A percentile compares a stretch with the other conserved stretches of the same genome.
Evolutionary conservation across 1,140 invertebrate species (phyloP).

Genomic region (Drosophila murphyi): DNA sequence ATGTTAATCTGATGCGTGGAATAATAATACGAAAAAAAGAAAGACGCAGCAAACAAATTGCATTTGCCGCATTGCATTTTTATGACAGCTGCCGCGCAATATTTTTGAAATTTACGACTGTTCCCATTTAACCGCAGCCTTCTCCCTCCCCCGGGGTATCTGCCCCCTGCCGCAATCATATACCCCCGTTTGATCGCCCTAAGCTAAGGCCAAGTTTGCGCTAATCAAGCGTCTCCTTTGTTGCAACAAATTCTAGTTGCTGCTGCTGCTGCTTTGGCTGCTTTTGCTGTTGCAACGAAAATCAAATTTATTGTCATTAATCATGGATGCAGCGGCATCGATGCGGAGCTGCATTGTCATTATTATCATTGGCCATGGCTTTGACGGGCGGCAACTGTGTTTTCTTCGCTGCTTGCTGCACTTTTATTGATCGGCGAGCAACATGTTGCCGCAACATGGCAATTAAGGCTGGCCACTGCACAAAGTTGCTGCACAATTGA

Average conservation of each 20-base stretch:
- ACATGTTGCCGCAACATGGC: conserved; percentile 80
- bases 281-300: conserved; percentile 18
- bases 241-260: conserved; percentile 24
- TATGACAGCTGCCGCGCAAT: conserved; percentile 71
- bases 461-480: conserved; percentile 68
- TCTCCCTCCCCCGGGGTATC: not conserved
- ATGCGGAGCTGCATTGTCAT: conserved; percentile 61
- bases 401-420: conserved; percentile 36
- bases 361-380: conserved; percentile 61
- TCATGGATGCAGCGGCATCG: conserved; percentile 54
- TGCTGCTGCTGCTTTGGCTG: conserved; percentile 14
- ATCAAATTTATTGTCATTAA: conserved; percentile 83
- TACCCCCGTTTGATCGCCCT: conserved; percentile 22
- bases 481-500: conserved; percentile 1
- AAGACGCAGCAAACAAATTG: conserved; percentile 65
- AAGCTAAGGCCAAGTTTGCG: conserved; percentile 25
- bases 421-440: conserved; percentile 79
- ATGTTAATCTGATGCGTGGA: conserved; percentile 61
- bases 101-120: conserved; percentile 73
- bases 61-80: conserved; percentile 70
- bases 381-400: conserved; percentile 42
- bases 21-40: conserved; percentile 17
- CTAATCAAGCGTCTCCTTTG: conserved; percentile 72
- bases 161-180: not conserved
- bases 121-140: conserved; percentile 31